These are phyloP conservation scores for Montipora cactus DNA, from an alignment of 64 coral and sea anemone genomes.

Conservation along the genomic window DNA sequence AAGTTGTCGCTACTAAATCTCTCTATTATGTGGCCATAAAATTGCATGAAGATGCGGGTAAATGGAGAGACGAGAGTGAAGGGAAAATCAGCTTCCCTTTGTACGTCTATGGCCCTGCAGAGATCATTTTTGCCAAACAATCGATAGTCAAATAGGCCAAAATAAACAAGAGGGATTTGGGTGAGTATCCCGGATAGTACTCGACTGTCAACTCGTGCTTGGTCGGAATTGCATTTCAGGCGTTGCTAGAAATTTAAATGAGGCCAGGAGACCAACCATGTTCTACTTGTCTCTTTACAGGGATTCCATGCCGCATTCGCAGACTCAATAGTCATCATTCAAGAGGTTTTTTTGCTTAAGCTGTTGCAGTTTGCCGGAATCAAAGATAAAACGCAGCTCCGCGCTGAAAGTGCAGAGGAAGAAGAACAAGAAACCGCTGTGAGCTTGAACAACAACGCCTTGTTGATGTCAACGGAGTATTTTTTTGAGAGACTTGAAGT, in stretches of 20 bases:
- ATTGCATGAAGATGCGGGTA: no score
- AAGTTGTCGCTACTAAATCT: no score
- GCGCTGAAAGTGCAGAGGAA: constrained; percentile 35
- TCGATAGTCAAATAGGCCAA: no score
- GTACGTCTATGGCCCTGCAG: no score
- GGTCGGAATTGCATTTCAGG: no score
- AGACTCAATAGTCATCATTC: constrained; percentile 16
- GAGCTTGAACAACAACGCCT: neutral
- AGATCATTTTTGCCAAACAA: no score
- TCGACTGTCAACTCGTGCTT: no score
- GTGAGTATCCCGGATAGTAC: no score
- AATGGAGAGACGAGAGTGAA: no score
- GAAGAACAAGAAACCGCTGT: neutral
- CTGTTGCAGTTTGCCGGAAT: constrained; percentile 61
- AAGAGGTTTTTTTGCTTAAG: constrained; percentile 49
- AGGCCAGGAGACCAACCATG: neutral
- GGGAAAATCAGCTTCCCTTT: no score
- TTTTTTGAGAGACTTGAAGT: constrained; percentile 85
- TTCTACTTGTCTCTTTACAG: neutral
- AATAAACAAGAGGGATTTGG: no score
- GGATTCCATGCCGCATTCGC: constrained; percentile 42
- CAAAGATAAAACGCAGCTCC: constrained; percentile 45
- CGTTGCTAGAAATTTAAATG: neutral
- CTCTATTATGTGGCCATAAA: no score
- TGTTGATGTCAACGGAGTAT: neutral